A percentile compares a stretch with the other conserved stretches of the same genome.
phyloP scores from a whole-genome alignment of 2,797 vertebrate species.

The Heliangelus exortis region DNA sequence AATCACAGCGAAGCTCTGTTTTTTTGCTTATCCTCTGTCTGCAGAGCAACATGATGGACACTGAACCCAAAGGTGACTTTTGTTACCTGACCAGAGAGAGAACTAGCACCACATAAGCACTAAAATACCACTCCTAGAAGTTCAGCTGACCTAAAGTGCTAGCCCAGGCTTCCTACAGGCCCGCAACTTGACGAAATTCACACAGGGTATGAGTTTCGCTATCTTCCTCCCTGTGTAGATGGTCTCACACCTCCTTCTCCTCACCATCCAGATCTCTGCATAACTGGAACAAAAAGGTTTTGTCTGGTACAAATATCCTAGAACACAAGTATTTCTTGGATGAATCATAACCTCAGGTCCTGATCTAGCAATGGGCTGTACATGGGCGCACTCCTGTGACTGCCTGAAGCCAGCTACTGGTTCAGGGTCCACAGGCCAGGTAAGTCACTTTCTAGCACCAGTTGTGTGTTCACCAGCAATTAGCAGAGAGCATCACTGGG shows the following conservation, averaged over 20 bases:
- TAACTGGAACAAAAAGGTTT: neutral
- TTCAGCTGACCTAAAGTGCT: neutral
- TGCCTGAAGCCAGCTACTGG: neutral
- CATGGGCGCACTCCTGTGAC: neutral
- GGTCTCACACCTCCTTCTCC: neutral
- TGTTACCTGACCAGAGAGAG: neutral
- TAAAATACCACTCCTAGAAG: neutral
- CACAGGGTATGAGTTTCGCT: neutral
- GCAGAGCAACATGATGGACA: neutral
- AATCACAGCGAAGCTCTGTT: neutral
- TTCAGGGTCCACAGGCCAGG: neutral
- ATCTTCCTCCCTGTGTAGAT: neutral
- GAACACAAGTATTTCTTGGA: neutral
- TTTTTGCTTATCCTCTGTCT: constrained; percentile 3
- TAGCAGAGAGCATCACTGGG: neutral
- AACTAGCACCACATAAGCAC: neutral
- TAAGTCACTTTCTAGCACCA: neutral
- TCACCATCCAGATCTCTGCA: neutral
- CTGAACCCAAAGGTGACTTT: constrained; percentile 3
- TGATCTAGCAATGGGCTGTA: neutral
- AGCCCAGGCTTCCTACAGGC: neutral
- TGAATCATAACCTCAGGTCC: neutral
- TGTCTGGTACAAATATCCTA: neutral
- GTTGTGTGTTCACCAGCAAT: neutral
- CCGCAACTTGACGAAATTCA: neutral